A percentile compares a stretch with the other conserved stretches of the same genome.
Evolutionary conservation across 2,113 vertebrate genomes (phyloP).

Genomic region (Hassar affinis): DNA sequence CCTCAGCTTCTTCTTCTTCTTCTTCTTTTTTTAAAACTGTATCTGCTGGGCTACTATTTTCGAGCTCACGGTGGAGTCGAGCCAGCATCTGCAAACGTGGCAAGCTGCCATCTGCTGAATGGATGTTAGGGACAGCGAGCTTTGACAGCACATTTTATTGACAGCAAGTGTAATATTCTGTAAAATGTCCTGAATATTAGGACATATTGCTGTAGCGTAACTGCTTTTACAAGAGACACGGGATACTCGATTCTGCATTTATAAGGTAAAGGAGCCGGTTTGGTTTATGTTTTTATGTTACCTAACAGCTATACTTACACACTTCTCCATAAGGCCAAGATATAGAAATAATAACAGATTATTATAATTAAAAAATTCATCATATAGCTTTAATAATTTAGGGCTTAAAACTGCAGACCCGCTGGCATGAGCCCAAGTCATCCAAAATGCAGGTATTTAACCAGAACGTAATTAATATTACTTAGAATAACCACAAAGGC

Average conservation of each 20-base stretch:
- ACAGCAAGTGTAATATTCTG: slow-evolving; percentile 39
- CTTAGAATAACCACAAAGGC: background rate
- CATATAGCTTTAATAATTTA: background rate
- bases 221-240: slow-evolving; percentile 30
- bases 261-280: background rate
- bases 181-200: slow-evolving; percentile 47
- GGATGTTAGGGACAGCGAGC: slow-evolving; percentile 58
- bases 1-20: background rate
- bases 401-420: background rate
- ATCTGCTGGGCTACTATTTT: slow-evolving; percentile 71
- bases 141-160: slow-evolving; percentile 41
- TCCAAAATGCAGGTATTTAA: background rate
- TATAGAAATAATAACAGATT: background rate
- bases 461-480: background rate
- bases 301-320: background rate
- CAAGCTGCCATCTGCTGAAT: slow-evolving; percentile 65
- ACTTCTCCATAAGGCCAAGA: too few relatives aligned
- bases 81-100: slow-evolving; percentile 71
- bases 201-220: slow-evolving; percentile 21
- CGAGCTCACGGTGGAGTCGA: slow-evolving; percentile 67
- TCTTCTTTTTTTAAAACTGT: slow-evolving; percentile 34
- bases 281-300: background rate
- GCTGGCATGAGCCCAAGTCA: background rate
- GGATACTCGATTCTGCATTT: slow-evolving; percentile 24
- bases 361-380: too few relatives aligned